Conservation (phyloP, 2,888 invertebrate species). For the Leucophenga montana region DNA sequence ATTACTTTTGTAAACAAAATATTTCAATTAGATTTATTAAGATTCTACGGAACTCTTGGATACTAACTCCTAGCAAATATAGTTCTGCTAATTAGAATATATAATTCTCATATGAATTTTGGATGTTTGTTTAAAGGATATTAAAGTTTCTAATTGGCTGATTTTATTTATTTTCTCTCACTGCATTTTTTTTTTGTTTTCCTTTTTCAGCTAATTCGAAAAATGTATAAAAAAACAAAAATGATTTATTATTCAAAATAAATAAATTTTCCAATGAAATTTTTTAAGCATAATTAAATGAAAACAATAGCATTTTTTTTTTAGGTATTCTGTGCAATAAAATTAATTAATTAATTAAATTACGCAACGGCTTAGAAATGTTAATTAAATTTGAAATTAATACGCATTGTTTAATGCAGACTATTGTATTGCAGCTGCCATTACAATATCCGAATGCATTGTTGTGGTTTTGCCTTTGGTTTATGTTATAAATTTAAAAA, state of each 20-base stretch:
- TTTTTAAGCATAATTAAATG: slow-evolving; percentile 1
- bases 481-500: too few relatives aligned
- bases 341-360: slow-evolving; percentile 18
- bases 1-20: too few relatives aligned
- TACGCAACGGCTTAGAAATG: slow-evolving; percentile 13
- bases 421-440: slow-evolving; percentile 23
- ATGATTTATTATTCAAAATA: slow-evolving; percentile 19
- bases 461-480: too few relatives aligned
- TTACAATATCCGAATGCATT: neutral
- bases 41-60: too few relatives aligned
- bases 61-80: too few relatives aligned
- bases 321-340: neutral
- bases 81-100: too few relatives aligned
- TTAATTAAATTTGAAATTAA: slow-evolving; percentile 19
- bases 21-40: too few relatives aligned
- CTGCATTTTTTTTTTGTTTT: neutral
- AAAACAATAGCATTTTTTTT: neutral
- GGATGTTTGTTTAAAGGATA: too few relatives aligned
- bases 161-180: too few relatives aligned
- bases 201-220: neutral
- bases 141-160: too few relatives aligned
- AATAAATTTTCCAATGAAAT: slow-evolving; percentile 2
- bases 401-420: slow-evolving; percentile 11
- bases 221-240: neutral
- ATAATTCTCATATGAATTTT: too few relatives aligned